Conservation (phyloP, 1,140 invertebrate genomes). For the Rhopalosiphum maidis region DNA sequence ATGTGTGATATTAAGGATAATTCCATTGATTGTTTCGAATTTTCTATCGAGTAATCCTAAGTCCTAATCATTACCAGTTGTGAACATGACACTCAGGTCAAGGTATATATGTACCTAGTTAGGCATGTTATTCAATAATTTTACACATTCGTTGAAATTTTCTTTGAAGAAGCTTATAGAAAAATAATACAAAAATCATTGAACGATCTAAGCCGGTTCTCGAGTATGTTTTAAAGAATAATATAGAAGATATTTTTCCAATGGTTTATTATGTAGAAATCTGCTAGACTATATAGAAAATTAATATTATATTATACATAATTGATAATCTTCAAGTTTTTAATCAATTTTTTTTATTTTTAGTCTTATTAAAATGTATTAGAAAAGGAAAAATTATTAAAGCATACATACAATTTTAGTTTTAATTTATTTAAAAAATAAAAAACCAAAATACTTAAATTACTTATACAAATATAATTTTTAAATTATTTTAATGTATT, state of each 20-base stretch:
- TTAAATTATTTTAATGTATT: no score
- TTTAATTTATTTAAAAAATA: not conserved
- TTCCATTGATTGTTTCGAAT: not conserved
- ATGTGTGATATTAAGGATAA: not conserved
- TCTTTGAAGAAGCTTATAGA: not conserved
- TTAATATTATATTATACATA: not conserved
- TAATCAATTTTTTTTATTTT: not conserved
- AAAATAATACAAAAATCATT: not conserved
- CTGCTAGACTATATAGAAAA: not conserved
- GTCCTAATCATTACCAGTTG: not conserved
- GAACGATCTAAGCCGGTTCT: not conserved
- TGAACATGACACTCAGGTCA: conserved; percentile 11
- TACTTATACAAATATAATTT: no score
- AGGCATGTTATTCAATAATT: not conserved
- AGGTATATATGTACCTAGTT: not conserved
- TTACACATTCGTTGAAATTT: not conserved
- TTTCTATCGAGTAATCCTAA: not conserved
- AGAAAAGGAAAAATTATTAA: not conserved
- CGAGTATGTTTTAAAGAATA: not conserved
- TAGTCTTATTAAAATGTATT: not conserved
- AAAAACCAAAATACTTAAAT: no score
- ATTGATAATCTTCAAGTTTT: not conserved
- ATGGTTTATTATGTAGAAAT: not conserved
- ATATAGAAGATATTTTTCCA: not conserved
- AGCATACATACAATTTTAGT: not conserved